phyloP scores from a whole-genome alignment of 2,113 vertebrate genomes.

The Cyprinodon tularosa region DNA sequence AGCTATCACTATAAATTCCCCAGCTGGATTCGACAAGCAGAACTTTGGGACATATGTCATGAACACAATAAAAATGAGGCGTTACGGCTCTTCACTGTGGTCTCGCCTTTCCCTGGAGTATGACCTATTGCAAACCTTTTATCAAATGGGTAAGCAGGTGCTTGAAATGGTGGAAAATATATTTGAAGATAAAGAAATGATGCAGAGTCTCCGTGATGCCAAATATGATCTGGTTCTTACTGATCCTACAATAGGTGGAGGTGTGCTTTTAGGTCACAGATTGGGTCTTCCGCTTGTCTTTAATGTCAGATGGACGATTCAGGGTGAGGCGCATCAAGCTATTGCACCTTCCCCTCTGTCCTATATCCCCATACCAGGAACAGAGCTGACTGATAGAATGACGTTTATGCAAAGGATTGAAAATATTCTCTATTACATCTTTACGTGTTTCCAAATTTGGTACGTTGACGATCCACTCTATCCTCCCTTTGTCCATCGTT shows the following conservation, averaged over 20 bases:
- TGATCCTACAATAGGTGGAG: conserved; percentile 38
- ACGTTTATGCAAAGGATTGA: conserved; percentile 46
- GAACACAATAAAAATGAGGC: not conserved
- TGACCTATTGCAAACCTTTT: not conserved
- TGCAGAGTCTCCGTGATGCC: conserved; percentile 47
- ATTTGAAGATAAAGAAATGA: conserved; percentile 51
- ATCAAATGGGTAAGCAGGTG: rapidly evolving
- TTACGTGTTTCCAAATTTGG: conserved; percentile 21
- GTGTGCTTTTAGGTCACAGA: conserved; percentile 46
- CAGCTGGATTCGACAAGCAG: conserved; percentile 22
- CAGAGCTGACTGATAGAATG: conserved; percentile 65
- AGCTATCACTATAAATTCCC: conserved; percentile 25
- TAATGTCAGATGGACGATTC: conserved; percentile 62
- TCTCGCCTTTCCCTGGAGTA: conserved; percentile 1
- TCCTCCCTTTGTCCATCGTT: conserved; percentile 51
- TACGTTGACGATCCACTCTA: conserved; percentile 38
- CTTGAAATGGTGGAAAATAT: conserved; percentile 1
- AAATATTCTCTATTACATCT: conserved; percentile 39
- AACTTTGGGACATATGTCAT: not conserved
- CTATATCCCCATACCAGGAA: conserved; percentile 39
- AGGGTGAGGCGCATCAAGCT: conserved; percentile 44
- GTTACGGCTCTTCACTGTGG: conserved; percentile 36
- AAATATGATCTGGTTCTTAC: conserved; percentile 65
- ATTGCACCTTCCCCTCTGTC: conserved; percentile 65
- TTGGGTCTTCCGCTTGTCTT: conserved; percentile 66